phyloP scores from a whole-genome alignment of 1,140 invertebrate genomes.

The Kradibia gibbosae region DNA sequence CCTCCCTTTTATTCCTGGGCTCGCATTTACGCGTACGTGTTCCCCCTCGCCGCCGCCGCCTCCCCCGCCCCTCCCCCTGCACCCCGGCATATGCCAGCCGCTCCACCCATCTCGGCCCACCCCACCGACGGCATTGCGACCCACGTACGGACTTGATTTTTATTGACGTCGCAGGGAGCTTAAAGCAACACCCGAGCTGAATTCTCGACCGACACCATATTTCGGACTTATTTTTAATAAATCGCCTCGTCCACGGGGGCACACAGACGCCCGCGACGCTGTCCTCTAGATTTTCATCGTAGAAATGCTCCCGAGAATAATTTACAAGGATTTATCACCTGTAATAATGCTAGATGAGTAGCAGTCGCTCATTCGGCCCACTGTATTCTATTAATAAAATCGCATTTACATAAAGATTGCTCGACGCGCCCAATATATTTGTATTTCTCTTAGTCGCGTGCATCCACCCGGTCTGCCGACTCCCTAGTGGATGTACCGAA shows the following conservation, averaged over 20 bases:
- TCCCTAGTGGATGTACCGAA: too few species aligned
- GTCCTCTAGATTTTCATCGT: slow-evolving; percentile 32
- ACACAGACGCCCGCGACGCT: neutral
- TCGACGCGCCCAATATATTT: too few species aligned
- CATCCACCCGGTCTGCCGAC: too few species aligned
- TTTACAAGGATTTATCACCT: slow-evolving; percentile 25
- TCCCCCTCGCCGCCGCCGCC: neutral
- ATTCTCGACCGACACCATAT: neutral
- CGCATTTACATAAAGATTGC: slow-evolving; percentile 18
- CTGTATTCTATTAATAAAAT: slow-evolving; percentile 15
- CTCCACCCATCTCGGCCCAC: neutral
- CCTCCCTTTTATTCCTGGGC: neutral
- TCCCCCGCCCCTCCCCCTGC: neutral
- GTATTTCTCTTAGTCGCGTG: too few species aligned
- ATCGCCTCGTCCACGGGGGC: slow-evolving; percentile 13
- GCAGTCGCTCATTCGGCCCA: neutral
- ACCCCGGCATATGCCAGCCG: neutral
- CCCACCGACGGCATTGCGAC: neutral
- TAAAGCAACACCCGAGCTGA: neutral
- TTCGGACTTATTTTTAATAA: slow-evolving; percentile 59
- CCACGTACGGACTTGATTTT: slow-evolving; percentile 34
- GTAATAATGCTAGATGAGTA: neutral
- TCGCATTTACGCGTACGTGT: neutral
- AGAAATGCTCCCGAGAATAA: slow-evolving; percentile 34
- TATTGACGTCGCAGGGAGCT: slow-evolving; percentile 27